Base-by-base conservation (phyloP, 2,888 invertebrate genomes). In the Blastobasis lacticolella region DNA sequence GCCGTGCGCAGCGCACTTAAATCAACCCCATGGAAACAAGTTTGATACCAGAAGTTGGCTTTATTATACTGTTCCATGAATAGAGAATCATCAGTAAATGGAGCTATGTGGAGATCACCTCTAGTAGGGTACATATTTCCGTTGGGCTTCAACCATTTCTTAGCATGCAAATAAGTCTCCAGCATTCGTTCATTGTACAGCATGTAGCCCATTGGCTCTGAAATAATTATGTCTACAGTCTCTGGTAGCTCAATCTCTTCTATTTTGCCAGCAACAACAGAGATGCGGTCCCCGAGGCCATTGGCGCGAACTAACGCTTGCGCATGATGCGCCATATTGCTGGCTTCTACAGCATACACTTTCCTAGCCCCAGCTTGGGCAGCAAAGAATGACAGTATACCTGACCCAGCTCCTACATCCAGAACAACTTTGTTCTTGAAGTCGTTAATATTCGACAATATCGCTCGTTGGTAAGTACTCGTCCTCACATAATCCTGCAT, bases 141-240 rank as follows among this genome's bases (percentile, higher is more conserved):
- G 53, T 90, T 91, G 36, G 95, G 95, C 80, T 94, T 94, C 43
- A 99, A 90, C 97, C 98, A 99, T 78, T 99, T 99, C 73, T 99
- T 97, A 4, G 99, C 98, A 89, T 99, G 99, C 56, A 99, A 89
- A 88, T 97, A 99, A 0, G 98, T 98, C 88, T 99, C 99, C 63
- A 99, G 89, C 99, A 99, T 99, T 58, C 99, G 91, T 81, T 99
- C 99, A 87, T 99, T 99, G 81, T 98, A 98, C 52, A 99, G 88
- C 99, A 99, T 99, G 78, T 99, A 99, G n/a, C 99, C 99, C 99
- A 99, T 99, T 0, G 99, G 99, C 85, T 99, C 99, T 1, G 98
- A 98, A 63, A 99, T 96, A 66, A 99, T 98, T 45, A 98, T 93
- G 85, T 99, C 99, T 23, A 99, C 98, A 68, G 91, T 92, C 79